Conservation (phyloP, 2,797 vertebrate species). For the Luscinia megarhynchos region DNA sequence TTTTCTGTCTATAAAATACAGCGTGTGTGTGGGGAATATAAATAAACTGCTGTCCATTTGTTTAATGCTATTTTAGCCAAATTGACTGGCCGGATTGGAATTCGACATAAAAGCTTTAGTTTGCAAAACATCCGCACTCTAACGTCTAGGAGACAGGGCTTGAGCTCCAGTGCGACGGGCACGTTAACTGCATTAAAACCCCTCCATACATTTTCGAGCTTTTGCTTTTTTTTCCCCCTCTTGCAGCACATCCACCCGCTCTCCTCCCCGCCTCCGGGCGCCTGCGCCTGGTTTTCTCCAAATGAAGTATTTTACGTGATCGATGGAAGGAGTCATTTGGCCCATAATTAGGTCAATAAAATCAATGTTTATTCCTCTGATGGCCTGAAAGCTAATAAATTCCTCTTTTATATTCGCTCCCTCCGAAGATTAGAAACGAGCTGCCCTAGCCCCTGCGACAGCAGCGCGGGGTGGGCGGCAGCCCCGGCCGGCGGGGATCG, state of each 20-base stretch:
- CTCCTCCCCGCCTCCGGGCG: constrained; percentile 23
- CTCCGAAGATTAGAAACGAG: constrained; percentile 16
- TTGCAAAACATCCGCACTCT: constrained; percentile 62
- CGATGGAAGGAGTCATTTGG: constrained; percentile 74
- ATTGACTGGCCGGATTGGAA: constrained; percentile 69
- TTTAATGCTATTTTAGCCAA: constrained; percentile 70
- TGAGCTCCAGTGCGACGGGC: constrained; percentile 37
- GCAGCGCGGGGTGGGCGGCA: background rate
- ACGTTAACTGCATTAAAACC: constrained; percentile 55
- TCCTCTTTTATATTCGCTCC: constrained; percentile 48
- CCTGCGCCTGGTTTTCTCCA: constrained; percentile 61
- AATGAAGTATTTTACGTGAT: constrained; percentile 72
- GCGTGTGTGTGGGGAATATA: background rate
- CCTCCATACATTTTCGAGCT: constrained; percentile 32
- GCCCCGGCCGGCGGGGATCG: background rate
- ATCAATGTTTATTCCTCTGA: constrained; percentile 73
- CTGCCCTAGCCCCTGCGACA: background rate
- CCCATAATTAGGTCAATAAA: constrained; percentile 76
- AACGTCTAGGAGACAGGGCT: constrained; percentile 55
- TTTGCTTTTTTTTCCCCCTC: constrained; percentile 26
- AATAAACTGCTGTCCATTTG: constrained; percentile 62
- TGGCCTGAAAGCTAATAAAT: constrained; percentile 71
- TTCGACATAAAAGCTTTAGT: constrained; percentile 64
- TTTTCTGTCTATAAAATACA: constrained; percentile 35
- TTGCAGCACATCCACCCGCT: constrained; percentile 37